Base-by-base conservation (phyloP, 2,888 invertebrate genomes). In the Pachycephus smyrnensis region DNA sequence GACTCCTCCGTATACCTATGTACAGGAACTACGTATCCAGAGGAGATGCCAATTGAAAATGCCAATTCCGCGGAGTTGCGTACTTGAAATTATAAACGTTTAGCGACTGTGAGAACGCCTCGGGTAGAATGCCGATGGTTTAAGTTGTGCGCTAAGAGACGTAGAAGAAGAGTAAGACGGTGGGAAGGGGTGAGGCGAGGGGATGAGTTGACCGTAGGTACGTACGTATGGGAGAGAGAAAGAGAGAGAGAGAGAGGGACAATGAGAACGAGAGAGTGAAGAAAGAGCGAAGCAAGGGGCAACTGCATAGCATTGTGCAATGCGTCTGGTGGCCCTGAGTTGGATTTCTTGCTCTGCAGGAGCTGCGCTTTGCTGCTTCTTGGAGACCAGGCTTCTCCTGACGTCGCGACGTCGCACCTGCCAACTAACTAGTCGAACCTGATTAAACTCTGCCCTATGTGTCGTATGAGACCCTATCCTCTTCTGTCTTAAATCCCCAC, bases 401-500 rank as follows among this genome's bases (percentile, higher is more conserved):
- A 36, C 78, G 78, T 79, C 80, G 79, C 81, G 78, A 81, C 76
- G 77, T 89, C 89, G 90, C 90, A 90, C 91, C 89, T 90, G 90
- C 88, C 88, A 86, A 88, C 89, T 89, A 90, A 89, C 90, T 90
- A 90, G 90, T 90, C 89, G 90, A 90, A 90, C 90, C 90, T 90
- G 90, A 90, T 90, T 91, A 91, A 90, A 89, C 88, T 89, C 89
- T 88, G 86, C 84, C 86, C 86, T 82, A 84, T 86, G 87, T 86
- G 85, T 85, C 84, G 84, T 83, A 84, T 85, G 80, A 84, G 81
- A 30, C 9, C 9, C 36, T n/a, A 23, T 33, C 35, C 36, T 33
- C 73, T n/a, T 36, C 36, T 35, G 35, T 73, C 36, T 23, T 23
- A 23, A 30, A n/a, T 15, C 35, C 33, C 33, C 23, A 0, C 12